Percentiles rank a stretch among this genome's conserved stretches.
phyloP scores from a whole-genome alignment of 2,113 vertebrate species.

The Pollachius pollachius region DNA sequence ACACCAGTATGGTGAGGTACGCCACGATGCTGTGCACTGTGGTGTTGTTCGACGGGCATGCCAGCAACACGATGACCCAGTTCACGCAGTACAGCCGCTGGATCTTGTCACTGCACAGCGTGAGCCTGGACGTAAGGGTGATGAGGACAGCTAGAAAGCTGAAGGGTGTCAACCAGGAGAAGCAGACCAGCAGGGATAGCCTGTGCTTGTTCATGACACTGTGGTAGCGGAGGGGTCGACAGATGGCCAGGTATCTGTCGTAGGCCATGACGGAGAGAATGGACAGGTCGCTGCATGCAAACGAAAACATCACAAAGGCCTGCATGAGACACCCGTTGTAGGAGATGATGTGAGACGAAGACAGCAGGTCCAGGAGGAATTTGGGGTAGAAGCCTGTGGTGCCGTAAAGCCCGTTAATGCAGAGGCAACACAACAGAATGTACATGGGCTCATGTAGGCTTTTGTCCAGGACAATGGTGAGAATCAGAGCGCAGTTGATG shows the following conservation, averaged over 20 bases:
- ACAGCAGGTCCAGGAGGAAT: conserved; percentile 40
- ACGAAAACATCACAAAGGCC: conserved; percentile 27
- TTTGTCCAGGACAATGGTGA: conserved; percentile 39
- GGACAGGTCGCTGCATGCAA: conserved; percentile 35
- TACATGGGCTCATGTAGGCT: conserved; percentile 55
- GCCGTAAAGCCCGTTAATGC: conserved; percentile 47
- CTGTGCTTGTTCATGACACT: conserved; percentile 37
- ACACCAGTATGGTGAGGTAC: conserved; percentile 20
- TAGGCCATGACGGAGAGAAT: conserved; percentile 43
- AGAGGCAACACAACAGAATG: conserved; percentile 41
- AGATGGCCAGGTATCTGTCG: conserved; percentile 55
- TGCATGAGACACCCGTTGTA: conserved; percentile 43
- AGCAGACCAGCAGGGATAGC: conserved; percentile 11
- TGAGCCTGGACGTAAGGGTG: conserved; percentile 15
- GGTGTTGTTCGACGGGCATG: conserved; percentile 28
- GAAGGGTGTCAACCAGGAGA: conserved; percentile 24
- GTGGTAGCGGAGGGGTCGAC: conserved; percentile 42
- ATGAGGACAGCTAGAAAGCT: conserved; percentile 7
- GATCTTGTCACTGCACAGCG: no score
- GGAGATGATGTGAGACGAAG: conserved; percentile 38
- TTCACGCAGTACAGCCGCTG: conserved; percentile 35
- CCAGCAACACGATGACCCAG: conserved; percentile 36
- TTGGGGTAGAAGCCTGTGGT: conserved; percentile 47
- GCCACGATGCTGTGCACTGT: not conserved
- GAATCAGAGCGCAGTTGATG: conserved; percentile 31